Base-by-base conservation (phyloP, 2,113 vertebrate genomes). In the Oreochromis aureus region DNA sequence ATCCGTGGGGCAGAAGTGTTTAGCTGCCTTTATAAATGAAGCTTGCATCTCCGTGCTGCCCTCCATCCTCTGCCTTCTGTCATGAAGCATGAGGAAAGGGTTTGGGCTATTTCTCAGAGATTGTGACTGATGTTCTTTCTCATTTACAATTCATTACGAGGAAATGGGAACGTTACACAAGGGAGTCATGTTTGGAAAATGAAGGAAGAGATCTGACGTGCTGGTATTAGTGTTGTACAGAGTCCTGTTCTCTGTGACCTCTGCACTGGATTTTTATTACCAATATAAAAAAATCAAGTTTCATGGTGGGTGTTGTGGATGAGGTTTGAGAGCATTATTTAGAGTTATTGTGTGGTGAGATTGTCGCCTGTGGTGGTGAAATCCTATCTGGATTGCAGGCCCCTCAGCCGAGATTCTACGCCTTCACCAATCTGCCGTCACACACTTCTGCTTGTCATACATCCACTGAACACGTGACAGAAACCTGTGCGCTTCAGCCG, bases 371-470 rank as follows among this genome's bases (percentile, higher is more conserved):
- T 73, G 22, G 39, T 58, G 56, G 80, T 10, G 16, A 78, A 88
- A 83, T 89, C 7, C n/a, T 39, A 66, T 86, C 24, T 81, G 34
- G 36, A 56, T 34, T 79, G 41, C 69, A 24, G 30, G 46, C 76
- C 30, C 30, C 24, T 80, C 51, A 84, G 27, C 61, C 8, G 32
- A 86, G 80, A 81, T 80, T 55, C 39, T 36, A 11, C 63, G 54
- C 85, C 58, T 22, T 55, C 48, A 81, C 32, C 36, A 85, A 80
- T 89, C 90, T 56, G 58, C 54, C 41, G 81, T 51, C 81, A 85
- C 82, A 66, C 91, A 86, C 87, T 91, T 92, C 88, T 84, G 79
- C 88, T 84, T 54, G 53, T 86, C 89, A 79, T 27, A 73, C 36
- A 51, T n/a, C 41, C 22, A 10, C 11, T 51, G 15, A 87, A 51